Base-by-base conservation (phyloP, 2,888 invertebrate species). In the Actias luna region DNA sequence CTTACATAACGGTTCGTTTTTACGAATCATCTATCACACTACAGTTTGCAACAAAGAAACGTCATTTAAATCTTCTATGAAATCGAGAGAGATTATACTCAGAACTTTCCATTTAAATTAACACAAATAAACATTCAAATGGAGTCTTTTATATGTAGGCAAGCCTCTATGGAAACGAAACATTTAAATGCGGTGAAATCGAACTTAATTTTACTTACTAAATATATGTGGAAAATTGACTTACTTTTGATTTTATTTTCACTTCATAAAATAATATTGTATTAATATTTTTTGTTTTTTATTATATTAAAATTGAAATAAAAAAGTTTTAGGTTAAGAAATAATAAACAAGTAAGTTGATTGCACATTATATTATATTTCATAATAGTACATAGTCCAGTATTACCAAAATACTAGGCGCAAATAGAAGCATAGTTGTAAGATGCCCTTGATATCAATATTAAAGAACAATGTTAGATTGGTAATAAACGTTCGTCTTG, bases 81-180 rank as follows among this genome's bases (percentile, higher is more conserved):
- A 3, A 25, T 50, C 46, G 46, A 50, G 46, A 50, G 46, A 50
- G 22, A 50, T n/a, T 42, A 12, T 29, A 29, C 29, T n/a, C n/a
- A 16, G n/a, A 29, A 55, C 55, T 55, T 55, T 55, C 55, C 55
- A 29, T 29, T 55, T 55, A 29, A 55, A 55, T 55, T 29, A 55
- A 55, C n/a, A 55, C 55, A 55, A 55, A 52, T 29, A 16, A 55
- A 55, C 27, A 55, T 55, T 27, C 27, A 27, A 55, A 55, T 55
- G 29, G 8, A 55, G 55, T 55, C 55, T 29, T 55, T 55, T 55
- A 29, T 55, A 55, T 55, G 55, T 55, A 29, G n/a, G 5, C 5
- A 55, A 29, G 55, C 27, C n/a, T n/a, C 29, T 55, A 55, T 29
- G 29, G 55, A 55, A 55, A 55, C 29, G 29, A 55, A 25, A 10